phyloP scores from a whole-genome alignment of 2,113 vertebrate species.

The Hydrochoerus hydrochaeris region DNA sequence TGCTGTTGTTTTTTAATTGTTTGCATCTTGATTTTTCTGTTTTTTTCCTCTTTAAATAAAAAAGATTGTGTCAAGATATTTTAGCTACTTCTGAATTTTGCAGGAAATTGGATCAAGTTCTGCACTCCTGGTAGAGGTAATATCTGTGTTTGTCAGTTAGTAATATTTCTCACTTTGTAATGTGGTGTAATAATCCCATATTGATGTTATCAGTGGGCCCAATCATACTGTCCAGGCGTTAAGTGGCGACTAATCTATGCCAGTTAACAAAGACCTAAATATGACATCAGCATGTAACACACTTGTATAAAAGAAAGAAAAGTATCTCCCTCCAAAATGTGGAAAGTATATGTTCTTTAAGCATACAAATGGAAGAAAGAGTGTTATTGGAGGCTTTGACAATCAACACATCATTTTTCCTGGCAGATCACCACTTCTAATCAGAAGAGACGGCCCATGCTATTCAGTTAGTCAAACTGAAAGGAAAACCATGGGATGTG shows the following conservation, averaged over 20 bases:
- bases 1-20: no score
- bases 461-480: background rate
- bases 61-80: background rate
- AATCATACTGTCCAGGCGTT: slow-evolving; percentile 59
- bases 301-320: slow-evolving; percentile 40
- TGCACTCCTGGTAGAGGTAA: background rate
- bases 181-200: background rate
- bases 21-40: no score
- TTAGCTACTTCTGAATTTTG: background rate
- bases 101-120: background rate
- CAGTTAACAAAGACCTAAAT: slow-evolving; percentile 53
- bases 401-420: background rate
- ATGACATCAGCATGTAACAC: slow-evolving; percentile 55
- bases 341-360: background rate
- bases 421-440: slow-evolving; percentile 8
- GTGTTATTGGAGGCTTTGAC: background rate
- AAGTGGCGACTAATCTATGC: slow-evolving; percentile 69
- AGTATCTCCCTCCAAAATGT: background rate
- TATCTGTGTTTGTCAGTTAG: slow-evolving; percentile 52
- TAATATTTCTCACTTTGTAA: background rate
- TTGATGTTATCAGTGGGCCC: slow-evolving; percentile 39
- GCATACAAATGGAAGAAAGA: background rate
- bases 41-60: no score
- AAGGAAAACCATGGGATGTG: background rate
- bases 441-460: background rate